Evolutionary conservation across 2,797 vertebrate species (phyloP).

Genomic region (Pantherophis vulpinus): DNA sequence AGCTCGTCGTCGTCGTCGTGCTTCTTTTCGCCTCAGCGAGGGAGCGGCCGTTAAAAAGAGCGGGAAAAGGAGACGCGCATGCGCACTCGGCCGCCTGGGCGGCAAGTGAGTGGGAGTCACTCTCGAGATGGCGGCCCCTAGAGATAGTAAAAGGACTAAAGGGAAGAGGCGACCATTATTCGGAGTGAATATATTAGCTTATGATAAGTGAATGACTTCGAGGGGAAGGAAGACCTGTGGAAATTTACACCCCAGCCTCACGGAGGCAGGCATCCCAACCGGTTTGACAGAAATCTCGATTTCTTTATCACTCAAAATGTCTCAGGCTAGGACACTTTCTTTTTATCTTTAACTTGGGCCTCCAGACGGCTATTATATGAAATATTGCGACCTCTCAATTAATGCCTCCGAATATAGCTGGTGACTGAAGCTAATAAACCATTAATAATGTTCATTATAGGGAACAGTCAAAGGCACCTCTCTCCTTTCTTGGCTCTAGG

Average conservation of each 20-base stretch:
- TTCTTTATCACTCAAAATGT: no score
- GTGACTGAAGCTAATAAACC: background rate
- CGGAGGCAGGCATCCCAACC: no score
- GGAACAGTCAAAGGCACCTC: background rate
- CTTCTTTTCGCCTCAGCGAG: conserved; percentile 7
- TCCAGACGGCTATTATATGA: no score
- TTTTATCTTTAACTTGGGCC: no score
- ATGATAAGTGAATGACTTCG: no score
- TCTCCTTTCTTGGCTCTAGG: background rate
- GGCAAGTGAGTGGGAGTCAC: conserved; percentile 14
- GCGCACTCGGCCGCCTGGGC: background rate
- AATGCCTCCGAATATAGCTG: background rate
- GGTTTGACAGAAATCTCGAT: no score
- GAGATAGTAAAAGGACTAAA: background rate
- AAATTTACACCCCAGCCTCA: no score
- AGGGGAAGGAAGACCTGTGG: no score
- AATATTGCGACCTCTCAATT: background rate
- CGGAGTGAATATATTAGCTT: no score
- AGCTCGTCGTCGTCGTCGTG: background rate
- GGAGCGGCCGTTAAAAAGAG: background rate
- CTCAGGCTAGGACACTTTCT: no score
- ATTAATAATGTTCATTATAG: background rate
- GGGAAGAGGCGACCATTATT: background rate
- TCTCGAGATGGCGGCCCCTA: background rate
- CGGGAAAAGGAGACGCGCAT: background rate